Evolutionary conservation across 2,888 invertebrate genomes (phyloP), one percentile per base, ranked within the genome.

Genomic region (Argyresthia albistria): DNA sequence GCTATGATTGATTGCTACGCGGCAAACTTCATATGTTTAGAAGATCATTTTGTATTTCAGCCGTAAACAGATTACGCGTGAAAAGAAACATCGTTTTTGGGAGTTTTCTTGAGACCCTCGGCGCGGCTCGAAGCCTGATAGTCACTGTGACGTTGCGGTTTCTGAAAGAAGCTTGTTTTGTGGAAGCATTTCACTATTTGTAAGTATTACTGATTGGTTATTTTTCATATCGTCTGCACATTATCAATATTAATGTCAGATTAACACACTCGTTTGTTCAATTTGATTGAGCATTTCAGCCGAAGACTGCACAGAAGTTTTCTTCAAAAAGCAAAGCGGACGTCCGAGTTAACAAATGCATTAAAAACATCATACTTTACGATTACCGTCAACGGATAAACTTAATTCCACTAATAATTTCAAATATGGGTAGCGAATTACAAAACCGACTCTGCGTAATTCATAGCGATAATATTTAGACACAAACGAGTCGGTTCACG

Each of bases 1-100:
- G 62, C 62, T 60, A 76, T 86, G 87, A 87, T 86, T 84, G 86
- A 87, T 87, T 76, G 72, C 83, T 63, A 58, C 67, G 69, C 67
- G 62, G 71, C 73, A 81, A 86, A 86, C 86, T 86, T 84, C 86
- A 84, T 84, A 87, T 86, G 86, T 83, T 84, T 71, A 74, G 70
- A 60, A 83, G 84, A 86, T 86, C 82, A 86, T 87, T 86, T 86
- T 78, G 81, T 86, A 82, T 83, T 83, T 84, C 81, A 80, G 75
- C 80, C 77, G 75, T 83, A 81, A 84, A 82, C 80, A 83, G 83
- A 84, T 84, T 81, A 84, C 69, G 72, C 74, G 72, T 81, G 75
- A 81, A 82, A 84, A 82, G 80, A 81, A 80, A 71, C 73, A 76
- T 75, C 76, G 68, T 71, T 25, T 25, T 25, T 25, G 25, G 25